Evolutionary conservation across 2,888 invertebrate species (phyloP).

Genomic region (Leptogaster cylindrica): DNA sequence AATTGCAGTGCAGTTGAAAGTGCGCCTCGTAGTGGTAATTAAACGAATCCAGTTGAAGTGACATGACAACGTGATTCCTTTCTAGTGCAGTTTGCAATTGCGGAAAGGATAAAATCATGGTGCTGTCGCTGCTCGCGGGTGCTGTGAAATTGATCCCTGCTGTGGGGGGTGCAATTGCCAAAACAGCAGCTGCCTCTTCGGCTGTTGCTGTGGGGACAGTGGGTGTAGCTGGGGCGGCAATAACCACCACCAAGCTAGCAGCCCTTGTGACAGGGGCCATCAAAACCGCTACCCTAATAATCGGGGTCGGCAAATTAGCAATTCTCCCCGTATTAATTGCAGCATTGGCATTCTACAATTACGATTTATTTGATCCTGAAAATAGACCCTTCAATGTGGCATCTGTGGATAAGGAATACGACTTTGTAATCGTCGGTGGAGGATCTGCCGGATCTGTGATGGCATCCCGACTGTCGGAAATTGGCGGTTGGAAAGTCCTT

Average conservation of each 20-base stretch:
- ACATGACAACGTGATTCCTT: conserved; percentile 26
- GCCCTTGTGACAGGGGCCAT: conserved; percentile 68
- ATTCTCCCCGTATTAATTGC: conserved; percentile 78
- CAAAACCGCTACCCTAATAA: conserved; percentile 73
- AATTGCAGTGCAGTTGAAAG: conserved; percentile 13
- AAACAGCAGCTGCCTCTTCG: conserved; percentile 58
- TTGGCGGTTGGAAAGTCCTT: conserved; percentile 78
- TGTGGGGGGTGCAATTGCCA: conserved; percentile 56
- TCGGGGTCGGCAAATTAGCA: conserved; percentile 75
- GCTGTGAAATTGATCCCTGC: conserved; percentile 54
- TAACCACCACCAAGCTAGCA: conserved; percentile 60
- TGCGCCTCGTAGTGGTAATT: background rate
- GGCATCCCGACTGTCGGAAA: conserved; percentile 80
- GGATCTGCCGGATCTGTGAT: conserved; percentile 86
- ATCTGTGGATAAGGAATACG: conserved; percentile 73
- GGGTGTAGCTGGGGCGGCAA: conserved; percentile 58
- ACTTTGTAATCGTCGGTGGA: conserved; percentile 82
- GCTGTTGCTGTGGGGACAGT: conserved; percentile 50
- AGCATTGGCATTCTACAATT: conserved; percentile 81
- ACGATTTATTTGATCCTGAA: conserved; percentile 85
- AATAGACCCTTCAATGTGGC: conserved; percentile 76
- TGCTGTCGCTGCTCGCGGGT: conserved; percentile 55
- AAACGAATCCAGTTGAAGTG: no score
- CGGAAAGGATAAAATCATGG: conserved; percentile 49
- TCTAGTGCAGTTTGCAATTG: background rate